A percentile compares a stretch with the other conserved stretches of the same genome.
Conservation (phyloP, 2,797 vertebrate species). For the Bothrops alternatus region DNA sequence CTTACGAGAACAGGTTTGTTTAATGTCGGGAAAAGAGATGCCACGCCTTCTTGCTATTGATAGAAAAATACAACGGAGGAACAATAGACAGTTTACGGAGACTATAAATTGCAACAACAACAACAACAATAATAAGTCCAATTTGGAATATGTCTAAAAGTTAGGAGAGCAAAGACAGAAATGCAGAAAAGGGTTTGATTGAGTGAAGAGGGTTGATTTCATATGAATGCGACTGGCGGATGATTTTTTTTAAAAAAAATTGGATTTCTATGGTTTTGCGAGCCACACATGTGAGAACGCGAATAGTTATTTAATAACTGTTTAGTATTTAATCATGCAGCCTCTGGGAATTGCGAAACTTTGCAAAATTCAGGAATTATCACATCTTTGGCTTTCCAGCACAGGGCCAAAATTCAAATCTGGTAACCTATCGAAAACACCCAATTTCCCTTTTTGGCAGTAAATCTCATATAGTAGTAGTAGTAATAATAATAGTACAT, state of each 20-base stretch:
- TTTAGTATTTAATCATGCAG: background rate
- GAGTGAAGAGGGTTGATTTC: background rate
- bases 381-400: background rate
- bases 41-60: conserved; percentile 35
- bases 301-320: background rate
- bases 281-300: background rate
- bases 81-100: accelerated
- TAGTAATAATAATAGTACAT: background rate
- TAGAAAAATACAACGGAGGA: background rate
- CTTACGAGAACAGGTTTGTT: conserved; percentile 54
- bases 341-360: background rate
- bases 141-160: background rate
- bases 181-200: background rate
- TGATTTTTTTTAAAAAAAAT: background rate
- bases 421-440: background rate
- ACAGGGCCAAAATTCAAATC: background rate
- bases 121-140: too few relatives aligned
- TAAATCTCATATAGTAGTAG: background rate
- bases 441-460: background rate
- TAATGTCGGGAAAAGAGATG: conserved; percentile 10
- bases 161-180: background rate
- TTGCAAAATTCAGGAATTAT: background rate
- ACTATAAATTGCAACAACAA: background rate
- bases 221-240: background rate
- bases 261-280: background rate